Evolutionary conservation across 2,797 vertebrate genomes (phyloP), one percentile per base, ranked within the genome.

Genomic region (Lagocephalus sceleratus): DNA sequence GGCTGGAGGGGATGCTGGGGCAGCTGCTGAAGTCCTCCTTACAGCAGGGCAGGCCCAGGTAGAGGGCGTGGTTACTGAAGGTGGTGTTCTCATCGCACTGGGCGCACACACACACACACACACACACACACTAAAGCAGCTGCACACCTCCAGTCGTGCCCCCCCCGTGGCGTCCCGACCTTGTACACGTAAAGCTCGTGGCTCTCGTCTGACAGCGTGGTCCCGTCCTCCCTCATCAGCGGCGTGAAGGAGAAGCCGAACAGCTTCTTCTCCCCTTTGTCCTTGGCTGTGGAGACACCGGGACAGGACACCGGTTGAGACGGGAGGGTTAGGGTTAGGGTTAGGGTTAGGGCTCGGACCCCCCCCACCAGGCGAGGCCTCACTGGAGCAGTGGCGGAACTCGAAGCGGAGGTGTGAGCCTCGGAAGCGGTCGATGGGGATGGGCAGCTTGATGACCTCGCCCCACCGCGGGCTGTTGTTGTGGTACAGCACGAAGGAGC

Each of bases 141-240:
- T n/a, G n/a, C n/a, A n/a, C n/a, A n/a, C n/a, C n/a, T n/a, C n/a
- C n/a, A n/a, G n/a, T n/a, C n/a, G n/a, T n/a, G n/a, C n/a, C n/a
- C n/a, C n/a, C n/a, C n/a, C n/a, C n/a, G n/a, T n/a, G n/a, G n/a
- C n/a, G n/a, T n/a, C n/a, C n/a, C n/a, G 44, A 99, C 97, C 97
- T 99, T 99, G 89, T 98, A 99, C 39, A 99, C 94, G 32, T 97
- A 98, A 54, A 99, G 96, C 66, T 99, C 96, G 2, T 99, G 97
- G 69, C 93, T 94, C 60, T 98, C 94, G 57, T 99, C 96, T 0
- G 97, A 98, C 3, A 99, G 89, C 5, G 97, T 99, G 0, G 95
- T 99, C 38, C 97, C 97, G 16, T 99, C 97, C 41, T 99, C 97
- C 73, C 97, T 94, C 97, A 99, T 98, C 79, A 99, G 70, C 0